Evolutionary conservation across 2,113 vertebrate species (phyloP).

Genomic region (Noturus placidus): DNA sequence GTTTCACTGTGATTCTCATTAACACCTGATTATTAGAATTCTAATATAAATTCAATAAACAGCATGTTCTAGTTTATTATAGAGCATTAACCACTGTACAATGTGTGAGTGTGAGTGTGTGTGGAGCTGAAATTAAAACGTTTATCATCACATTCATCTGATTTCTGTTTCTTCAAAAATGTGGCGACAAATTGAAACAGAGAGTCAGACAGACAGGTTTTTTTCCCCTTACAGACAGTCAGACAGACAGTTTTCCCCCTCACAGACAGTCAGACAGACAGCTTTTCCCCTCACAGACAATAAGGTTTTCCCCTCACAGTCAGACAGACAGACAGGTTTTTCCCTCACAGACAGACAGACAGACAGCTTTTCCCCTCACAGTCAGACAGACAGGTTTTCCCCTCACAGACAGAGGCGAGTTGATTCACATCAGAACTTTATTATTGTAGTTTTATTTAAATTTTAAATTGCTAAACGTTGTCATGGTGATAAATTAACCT

Average conservation of each 20-base stretch:
- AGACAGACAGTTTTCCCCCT: neutral
- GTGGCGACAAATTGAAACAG: neutral
- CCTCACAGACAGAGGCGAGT: neutral
- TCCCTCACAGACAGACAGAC: neutral
- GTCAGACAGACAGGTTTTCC: neutral
- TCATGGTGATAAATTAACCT: constrained; percentile 44
- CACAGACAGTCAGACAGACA: neutral
- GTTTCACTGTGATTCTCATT: constrained; percentile 72
- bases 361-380: neutral
- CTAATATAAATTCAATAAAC: constrained; percentile 59
- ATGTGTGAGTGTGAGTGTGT: constrained; percentile 74
- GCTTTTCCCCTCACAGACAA: neutral
- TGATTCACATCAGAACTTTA: constrained; percentile 50
- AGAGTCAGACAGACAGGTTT: neutral
- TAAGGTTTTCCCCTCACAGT: neutral
- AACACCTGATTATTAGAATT: constrained; percentile 64
- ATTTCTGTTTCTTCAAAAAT: neutral
- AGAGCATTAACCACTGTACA: constrained; percentile 82
- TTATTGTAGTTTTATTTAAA: constrained; percentile 44
- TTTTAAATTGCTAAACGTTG: constrained; percentile 42
- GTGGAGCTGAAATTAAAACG: constrained; percentile 96
- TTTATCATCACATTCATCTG: constrained; percentile 77
- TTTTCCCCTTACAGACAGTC: neutral
- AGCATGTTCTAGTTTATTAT: constrained; percentile 92
- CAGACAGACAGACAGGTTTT: neutral